phyloP scores from a whole-genome alignment of 2,113 vertebrate genomes.

The Odocoileus virginianus region DNA sequence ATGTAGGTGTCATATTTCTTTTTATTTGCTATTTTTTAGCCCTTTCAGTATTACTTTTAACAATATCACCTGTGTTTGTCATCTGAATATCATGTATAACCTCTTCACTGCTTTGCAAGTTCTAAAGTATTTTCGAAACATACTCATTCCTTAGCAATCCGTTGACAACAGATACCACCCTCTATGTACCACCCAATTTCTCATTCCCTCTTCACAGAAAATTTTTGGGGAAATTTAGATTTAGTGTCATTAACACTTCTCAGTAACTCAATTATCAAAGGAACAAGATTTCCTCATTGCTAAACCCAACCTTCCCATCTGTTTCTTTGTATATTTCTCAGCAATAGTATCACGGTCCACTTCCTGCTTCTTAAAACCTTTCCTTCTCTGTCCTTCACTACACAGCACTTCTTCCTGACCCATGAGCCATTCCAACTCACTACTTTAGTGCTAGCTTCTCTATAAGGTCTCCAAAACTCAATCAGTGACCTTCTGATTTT shows the following conservation, averaged over 20 bases:
- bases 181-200: neutral
- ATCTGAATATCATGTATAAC: neutral
- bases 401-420: neutral
- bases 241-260: neutral
- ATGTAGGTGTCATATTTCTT: neutral
- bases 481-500: neutral
- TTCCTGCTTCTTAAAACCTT: neutral
- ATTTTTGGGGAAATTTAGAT: neutral
- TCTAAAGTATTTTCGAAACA: neutral
- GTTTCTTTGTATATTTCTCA: neutral
- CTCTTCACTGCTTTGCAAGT: neutral
- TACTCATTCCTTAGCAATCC: neutral
- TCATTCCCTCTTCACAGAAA: neutral
- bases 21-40: slow-evolving; percentile 13
- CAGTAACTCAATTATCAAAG: neutral
- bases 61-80: neutral
- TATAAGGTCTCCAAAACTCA: neutral
- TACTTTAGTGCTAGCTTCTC: neutral
- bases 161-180: neutral
- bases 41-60: neutral
- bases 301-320: neutral
- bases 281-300: neutral
- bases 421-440: neutral
- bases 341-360: neutral
- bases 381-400: neutral